Evolutionary conservation across 2,888 invertebrate genomes (phyloP).

Genomic region (Zaprionus obscuricornis): DNA sequence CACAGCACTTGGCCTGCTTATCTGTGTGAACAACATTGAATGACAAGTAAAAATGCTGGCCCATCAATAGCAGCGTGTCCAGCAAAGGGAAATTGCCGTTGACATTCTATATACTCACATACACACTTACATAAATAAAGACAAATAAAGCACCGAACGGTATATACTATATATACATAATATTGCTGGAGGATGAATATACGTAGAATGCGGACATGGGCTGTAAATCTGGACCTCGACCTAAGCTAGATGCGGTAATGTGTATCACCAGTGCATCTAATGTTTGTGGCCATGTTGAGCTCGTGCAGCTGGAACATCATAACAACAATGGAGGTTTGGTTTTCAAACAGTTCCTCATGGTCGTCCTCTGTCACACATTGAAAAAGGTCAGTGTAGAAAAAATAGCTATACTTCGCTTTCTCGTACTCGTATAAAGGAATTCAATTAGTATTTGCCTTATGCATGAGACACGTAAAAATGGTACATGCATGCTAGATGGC

Average conservation of each 20-base stretch:
- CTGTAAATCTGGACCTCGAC: background rate
- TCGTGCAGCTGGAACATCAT: conserved; percentile 4
- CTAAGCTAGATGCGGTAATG: conserved; percentile 35
- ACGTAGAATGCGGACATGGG: conserved; percentile 36
- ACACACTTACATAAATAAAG: conserved; percentile 20
- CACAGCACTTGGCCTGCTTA: background rate
- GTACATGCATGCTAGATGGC: background rate
- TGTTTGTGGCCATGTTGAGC: conserved; percentile 58
- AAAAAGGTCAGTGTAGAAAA: conserved; percentile 6
- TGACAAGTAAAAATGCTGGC: conserved; percentile 66
- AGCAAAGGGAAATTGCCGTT: conserved; percentile 55
- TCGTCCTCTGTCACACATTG: conserved; percentile 19
- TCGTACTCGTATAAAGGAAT: conserved; percentile 49
- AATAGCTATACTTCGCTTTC: conserved; percentile 47
- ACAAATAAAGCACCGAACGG: conserved; percentile 2
- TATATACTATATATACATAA: too few species aligned
- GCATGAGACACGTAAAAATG: conserved; percentile 46
- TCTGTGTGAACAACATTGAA: conserved; percentile 46
- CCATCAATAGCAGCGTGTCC: conserved; percentile 58
- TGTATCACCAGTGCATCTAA: conserved; percentile 49
- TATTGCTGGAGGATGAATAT: conserved; percentile 58
- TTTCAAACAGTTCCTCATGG: conserved; percentile 5
- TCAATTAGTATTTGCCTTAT: conserved; percentile 74
- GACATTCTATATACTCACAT: too few species aligned
- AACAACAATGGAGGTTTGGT: conserved; percentile 18